Evolutionary conservation across 2,888 invertebrate genomes (phyloP).

Genomic region (Ceraclea dissimilis): DNA sequence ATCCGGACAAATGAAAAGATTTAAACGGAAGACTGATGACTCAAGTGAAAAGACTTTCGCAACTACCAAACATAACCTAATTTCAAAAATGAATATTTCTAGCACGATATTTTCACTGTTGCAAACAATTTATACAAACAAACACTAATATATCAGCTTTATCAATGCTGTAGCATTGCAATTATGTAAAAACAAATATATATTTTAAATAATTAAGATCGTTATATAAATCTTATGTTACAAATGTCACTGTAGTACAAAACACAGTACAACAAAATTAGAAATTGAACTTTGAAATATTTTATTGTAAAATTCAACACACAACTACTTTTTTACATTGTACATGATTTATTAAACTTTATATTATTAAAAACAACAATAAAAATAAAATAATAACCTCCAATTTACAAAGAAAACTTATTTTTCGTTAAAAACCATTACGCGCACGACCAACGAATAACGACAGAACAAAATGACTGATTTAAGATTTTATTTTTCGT

Average conservation of each 20-base stretch:
- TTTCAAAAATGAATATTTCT: neutral
- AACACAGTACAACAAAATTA: conserved; percentile 1
- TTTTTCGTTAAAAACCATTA: neutral
- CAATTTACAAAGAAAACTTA: neutral
- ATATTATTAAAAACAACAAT: neutral
- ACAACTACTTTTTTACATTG: too few species aligned
- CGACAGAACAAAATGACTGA: conserved; percentile 4
- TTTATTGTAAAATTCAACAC: too few species aligned
- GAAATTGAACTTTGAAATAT: neutral
- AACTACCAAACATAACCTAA: conserved; percentile 1
- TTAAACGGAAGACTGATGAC: neutral
- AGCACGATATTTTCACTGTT: neutral
- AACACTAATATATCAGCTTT: too few species aligned
- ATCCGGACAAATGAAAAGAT: too few species aligned
- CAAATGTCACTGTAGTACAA: neutral
- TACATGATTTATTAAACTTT: neutral
- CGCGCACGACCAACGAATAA: neutral
- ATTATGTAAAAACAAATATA: neutral
- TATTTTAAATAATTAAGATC: neutral
- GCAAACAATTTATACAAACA: too few species aligned
- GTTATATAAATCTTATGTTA: neutral
- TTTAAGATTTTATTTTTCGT: neutral
- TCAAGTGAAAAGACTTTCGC: neutral
- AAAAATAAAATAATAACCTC: neutral
- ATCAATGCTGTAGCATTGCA: neutral